Base-by-base conservation (phyloP, 2,797 vertebrate species). In the Micropoecilia bifurca region DNA sequence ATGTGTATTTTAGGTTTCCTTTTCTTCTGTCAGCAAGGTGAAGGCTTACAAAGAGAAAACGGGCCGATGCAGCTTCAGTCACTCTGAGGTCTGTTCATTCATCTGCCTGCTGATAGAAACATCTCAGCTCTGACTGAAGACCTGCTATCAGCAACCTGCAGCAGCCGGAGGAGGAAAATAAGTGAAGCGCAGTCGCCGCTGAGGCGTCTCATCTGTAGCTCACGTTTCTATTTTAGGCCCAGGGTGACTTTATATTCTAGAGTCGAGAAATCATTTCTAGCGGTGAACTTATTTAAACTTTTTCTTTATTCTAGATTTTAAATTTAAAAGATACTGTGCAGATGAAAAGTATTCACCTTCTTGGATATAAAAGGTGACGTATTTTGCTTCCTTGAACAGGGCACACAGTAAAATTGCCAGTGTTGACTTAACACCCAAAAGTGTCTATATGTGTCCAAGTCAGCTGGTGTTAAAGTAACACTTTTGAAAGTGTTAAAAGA, bases 71-170 rank as follows among this genome's bases (percentile, higher is more conserved):
- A 57, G 73, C 57, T 81, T 81, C 75, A 83, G 76, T 80, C 76
- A 48, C 75, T 79, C 73, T 69, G 39, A 43, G 47, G 79, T 9
- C 83, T 59, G 41, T 76, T 82, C 71, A 77, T 75, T 83, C 4
- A 22, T 76, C 74, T 61, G 75, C 80, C 72, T 41, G 78, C 76
- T 69, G 90, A 91, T 85, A 86, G 82, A 88, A 87, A 76, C 84
- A 85, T 85, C 88, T 79, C 75, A 83, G 79, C 84, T 78, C 80
- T 59, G 84, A 82, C 80, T 86, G 78, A 86, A 80, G 80, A 48
- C 75, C 73, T 66, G 82, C 85, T 90, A 88, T 91, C 89, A 88
- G 82, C 9, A 9, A 10, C 16, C 85, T 85, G 89, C 88, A 90
- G 68, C 68, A 45, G 12, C 39, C 13, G 16, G 45, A 63, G 53